Base-by-base conservation (phyloP, 2,113 vertebrate species). In the Neofelis nebulosa region DNA sequence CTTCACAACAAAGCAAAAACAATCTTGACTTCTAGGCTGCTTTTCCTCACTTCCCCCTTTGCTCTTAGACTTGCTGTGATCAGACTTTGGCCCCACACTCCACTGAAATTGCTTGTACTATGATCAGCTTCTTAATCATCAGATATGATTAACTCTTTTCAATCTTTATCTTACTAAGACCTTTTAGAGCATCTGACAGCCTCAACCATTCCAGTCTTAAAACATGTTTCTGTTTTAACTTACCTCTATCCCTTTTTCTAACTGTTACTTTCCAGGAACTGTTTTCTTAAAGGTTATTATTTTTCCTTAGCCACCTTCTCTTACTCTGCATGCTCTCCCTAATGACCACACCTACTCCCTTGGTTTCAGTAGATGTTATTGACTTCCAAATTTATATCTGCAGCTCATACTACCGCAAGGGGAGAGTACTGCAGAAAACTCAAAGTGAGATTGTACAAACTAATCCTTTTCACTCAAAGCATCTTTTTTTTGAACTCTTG, bases 1-100 rank as follows among this genome's bases (percentile, higher is more conserved):
- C 71, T 89, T 78, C 84, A 79, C 65, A 95, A 41, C 82, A 78
- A 92, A 94, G n/a, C 73, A 82, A 69, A 78, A 84, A 55, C 63
- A 61, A 25, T 87, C 63, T 93, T 48, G 5, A 83, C 45, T 93
- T 93, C 27, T 69, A 78, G 36, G 23, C 36, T 63, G 33, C 18
- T 68, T 73, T 91, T 96, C 81, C 69, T 94, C 13, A 48, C 10
- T 71, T 80, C 86, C 50, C 27, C 36, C 87, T 84, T 93, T 86
- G 76, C 73, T 82, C 83, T 93, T 89, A 74, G 27, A 48, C 36
- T 41, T 4, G 0, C 8, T 15, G 33, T 78, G 61, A 73, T 73
- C 74, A 80, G 81, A 93, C 69, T 96, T 96, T 95, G 81, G 33
- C 68, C 78, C 33, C 2, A n/a, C 7, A 27, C 27, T 9, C 41